Percentiles rank a stretch among this genome's conserved stretches.
phyloP scores from a whole-genome alignment of 2,113 vertebrate species.

The Anarrhichthys ocellatus region DNA sequence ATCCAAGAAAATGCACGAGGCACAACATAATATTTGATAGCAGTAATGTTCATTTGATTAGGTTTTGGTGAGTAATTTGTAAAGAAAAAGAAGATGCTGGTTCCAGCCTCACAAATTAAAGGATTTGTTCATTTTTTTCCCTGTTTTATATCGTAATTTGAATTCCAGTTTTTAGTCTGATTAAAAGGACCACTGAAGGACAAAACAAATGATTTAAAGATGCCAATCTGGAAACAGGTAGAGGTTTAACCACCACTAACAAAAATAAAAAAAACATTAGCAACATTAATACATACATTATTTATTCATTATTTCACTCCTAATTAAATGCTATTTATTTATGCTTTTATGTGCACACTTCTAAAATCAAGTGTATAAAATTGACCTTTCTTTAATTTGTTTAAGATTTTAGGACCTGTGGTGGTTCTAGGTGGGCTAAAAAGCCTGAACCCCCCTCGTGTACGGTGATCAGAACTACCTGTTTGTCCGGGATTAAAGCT shows the following conservation, averaged over 20 bases:
- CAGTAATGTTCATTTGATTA: neutral
- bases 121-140: neutral
- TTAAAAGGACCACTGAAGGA: neutral
- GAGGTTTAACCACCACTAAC: too few relatives aligned
- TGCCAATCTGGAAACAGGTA: too few relatives aligned
- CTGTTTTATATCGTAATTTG: neutral
- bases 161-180: neutral
- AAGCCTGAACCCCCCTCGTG: neutral
- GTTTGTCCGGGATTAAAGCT: too few relatives aligned
- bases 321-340: too few relatives aligned
- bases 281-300: too few relatives aligned
- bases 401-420: neutral
- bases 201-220: neutral
- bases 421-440: too few relatives aligned
- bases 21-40: neutral
- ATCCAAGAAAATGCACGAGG: neutral
- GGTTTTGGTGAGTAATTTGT: neutral
- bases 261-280: too few relatives aligned
- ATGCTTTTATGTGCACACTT: neutral
- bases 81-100: neutral
- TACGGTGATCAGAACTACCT: too few relatives aligned
- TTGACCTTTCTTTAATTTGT: neutral
- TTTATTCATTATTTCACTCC: too few relatives aligned
- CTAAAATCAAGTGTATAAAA: neutral
- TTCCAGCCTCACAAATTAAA: neutral